Percentiles rank a stretch among this genome's conserved stretches.
Evolutionary conservation across 1,140 invertebrate genomes (phyloP).

Genomic region (Calosoma granatense): DNA sequence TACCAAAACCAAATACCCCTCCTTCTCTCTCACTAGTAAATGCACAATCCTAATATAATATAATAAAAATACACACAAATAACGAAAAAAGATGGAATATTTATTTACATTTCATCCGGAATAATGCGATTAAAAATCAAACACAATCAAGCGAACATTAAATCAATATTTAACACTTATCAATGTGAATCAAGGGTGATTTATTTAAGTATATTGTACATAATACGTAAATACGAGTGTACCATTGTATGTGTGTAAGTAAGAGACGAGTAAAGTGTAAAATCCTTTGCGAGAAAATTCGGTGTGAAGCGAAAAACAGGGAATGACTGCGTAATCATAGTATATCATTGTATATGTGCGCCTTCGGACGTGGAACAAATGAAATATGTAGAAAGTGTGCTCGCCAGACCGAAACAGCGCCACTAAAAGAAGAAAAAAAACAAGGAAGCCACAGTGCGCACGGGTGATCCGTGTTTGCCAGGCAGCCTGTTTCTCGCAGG

Average conservation of each 20-base stretch:
- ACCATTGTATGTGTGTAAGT: no score
- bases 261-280: no score
- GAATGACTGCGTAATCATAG: not conserved
- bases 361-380: not conserved
- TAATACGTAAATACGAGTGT: no score
- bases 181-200: no score
- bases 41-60: no score
- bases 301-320: not conserved
- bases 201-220: no score
- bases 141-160: no score
- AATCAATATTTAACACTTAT: no score
- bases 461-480: not conserved
- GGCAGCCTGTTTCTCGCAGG: not conserved
- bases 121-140: not conserved
- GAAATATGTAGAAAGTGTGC: not conserved
- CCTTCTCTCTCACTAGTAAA: no score
- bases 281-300: not conserved
- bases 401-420: not conserved
- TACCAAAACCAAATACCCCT: no score
- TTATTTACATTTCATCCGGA: not conserved
- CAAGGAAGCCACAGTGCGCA: no score
- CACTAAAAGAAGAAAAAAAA: not conserved
- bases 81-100: not conserved
- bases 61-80: no score
- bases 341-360: not conserved